These are phyloP conservation scores for Dolichomitus sp. DNA, from an alignment of 2,888 invertebrate genomes.

Conservation along the genomic window DNA sequence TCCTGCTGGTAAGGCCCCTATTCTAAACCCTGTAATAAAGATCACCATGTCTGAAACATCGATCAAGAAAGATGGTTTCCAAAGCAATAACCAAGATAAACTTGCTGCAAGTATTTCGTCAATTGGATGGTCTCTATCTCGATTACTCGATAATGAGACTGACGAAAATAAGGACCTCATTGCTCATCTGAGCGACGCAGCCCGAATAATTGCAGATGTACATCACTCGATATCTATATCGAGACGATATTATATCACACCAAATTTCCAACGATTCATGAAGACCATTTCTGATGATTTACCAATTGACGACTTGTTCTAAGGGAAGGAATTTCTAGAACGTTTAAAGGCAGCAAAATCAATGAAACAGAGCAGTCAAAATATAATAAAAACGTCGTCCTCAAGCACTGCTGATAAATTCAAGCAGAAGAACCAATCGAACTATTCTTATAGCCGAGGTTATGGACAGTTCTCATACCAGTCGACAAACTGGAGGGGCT, in stretches of 20 bases:
- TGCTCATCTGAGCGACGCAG: not conserved
- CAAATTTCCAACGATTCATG: not conserved
- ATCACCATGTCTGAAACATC: not conserved
- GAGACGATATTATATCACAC: not conserved
- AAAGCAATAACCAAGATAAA: not conserved
- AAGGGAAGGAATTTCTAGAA: too few relatives aligned
- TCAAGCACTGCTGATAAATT: too few relatives aligned
- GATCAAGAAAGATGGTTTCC: not conserved
- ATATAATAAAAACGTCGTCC: too few relatives aligned
- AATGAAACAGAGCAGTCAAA: too few relatives aligned
- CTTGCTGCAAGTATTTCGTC: not conserved
- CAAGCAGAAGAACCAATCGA: too few relatives aligned
- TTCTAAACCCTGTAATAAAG: not conserved
- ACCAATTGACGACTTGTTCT: not conserved
- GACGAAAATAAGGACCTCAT: not conserved
- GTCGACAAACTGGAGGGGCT: not conserved
- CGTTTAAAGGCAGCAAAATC: too few relatives aligned
- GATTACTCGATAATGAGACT: not conserved
- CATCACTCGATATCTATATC: not conserved
- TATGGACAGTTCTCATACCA: not conserved
- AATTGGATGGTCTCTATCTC: not conserved
- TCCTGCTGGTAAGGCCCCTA: not conserved
- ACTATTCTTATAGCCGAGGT: too few relatives aligned
- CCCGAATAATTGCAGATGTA: not conserved
- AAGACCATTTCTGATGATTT: slow-evolving; percentile 3